phyloP scores from a whole-genome alignment of 2,888 invertebrate genomes.

The Cephus pulcher region DNA sequence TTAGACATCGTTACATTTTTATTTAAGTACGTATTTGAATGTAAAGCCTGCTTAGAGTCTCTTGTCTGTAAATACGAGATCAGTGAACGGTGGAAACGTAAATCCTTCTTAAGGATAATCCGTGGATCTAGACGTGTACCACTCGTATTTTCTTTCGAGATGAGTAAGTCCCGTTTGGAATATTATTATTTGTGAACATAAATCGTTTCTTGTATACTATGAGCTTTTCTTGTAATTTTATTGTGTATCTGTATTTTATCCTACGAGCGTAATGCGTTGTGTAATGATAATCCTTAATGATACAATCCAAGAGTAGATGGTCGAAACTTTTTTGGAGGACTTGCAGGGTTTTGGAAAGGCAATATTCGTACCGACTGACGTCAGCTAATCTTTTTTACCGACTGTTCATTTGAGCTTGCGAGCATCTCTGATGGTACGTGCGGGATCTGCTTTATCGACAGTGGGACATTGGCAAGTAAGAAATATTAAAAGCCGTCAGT shows the following conservation, averaged over 20 bases:
- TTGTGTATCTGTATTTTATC: not conserved
- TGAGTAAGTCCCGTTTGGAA: not conserved
- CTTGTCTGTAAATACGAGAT: not conserved
- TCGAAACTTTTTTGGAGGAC: not conserved
- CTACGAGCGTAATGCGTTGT: not conserved
- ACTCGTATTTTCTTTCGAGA: not conserved
- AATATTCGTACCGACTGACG: not conserved
- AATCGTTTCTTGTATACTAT: not conserved
- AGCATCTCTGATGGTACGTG: too few species aligned
- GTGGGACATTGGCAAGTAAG: not conserved
- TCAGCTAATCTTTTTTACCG: not conserved
- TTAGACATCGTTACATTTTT: not conserved
- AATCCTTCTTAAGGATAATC: not conserved
- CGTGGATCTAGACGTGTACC: not conserved
- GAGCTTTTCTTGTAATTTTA: not conserved
- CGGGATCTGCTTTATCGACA: not conserved
- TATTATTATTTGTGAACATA: not conserved
- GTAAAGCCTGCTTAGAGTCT: not conserved
- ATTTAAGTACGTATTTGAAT: not conserved
- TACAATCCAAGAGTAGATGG: not conserved
- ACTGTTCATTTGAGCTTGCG: not conserved
- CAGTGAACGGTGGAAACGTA: not conserved
- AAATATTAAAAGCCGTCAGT: not conserved
- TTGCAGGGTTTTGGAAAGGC: not conserved
- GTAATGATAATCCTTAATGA: not conserved